phyloP scores from a whole-genome alignment of 2,888 invertebrate genomes.

The Ceriagrion tenellum region DNA sequence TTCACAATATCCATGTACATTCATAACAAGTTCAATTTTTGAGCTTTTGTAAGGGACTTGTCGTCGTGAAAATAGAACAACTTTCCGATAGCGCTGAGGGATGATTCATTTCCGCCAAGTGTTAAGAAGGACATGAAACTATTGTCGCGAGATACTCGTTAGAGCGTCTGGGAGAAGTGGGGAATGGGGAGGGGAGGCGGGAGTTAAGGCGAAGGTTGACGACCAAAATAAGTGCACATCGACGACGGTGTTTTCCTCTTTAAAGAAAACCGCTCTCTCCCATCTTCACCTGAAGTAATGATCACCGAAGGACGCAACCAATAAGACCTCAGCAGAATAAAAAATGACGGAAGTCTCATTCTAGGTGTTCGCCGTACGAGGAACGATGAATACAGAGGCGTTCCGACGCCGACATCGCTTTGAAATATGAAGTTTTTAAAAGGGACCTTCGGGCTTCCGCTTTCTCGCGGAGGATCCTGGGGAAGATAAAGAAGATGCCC shows the following conservation, averaged over 20 bases:
- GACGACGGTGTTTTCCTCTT: not conserved
- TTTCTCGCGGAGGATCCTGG: not conserved
- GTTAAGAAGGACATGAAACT: not conserved
- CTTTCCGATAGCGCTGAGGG: not conserved
- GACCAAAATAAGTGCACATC: not conserved
- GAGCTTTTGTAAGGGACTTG: too few species aligned
- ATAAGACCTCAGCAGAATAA: not conserved
- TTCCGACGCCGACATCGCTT: not conserved
- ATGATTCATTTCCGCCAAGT: not conserved
- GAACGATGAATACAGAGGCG: not conserved
- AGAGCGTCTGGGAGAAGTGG: not conserved
- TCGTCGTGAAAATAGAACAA: too few species aligned
- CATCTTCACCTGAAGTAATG: not conserved
- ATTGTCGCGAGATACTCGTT: not conserved
- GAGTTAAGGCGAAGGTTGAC: not conserved
- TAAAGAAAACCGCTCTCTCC: not conserved
- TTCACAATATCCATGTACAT: too few species aligned
- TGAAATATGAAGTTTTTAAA: not conserved
- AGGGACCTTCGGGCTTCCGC: not conserved
- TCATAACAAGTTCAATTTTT: too few species aligned
- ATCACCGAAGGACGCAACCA: not conserved
- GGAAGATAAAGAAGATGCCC: not conserved
- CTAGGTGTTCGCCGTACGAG: not conserved
- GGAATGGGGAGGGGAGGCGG: not conserved
- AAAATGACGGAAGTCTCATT: not conserved